Base-by-base conservation (phyloP, 2,888 invertebrate genomes). In the Sinelater perroti region DNA sequence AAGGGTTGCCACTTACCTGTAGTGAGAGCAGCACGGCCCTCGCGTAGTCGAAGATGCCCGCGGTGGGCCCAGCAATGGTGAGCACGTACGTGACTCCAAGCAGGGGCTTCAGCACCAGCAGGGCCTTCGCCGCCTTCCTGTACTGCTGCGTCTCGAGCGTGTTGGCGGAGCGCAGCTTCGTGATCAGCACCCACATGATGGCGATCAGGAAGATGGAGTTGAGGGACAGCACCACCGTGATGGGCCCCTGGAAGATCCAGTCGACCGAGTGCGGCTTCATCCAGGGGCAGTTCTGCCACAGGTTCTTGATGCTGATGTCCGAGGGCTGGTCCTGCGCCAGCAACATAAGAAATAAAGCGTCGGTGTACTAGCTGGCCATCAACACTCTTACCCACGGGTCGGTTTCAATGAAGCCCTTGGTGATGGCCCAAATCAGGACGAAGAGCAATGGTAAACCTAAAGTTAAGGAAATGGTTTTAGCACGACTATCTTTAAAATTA, bases 131-230 rank as follows among this genome's bases (percentile, higher is more conserved):
- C 0, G 94, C 94, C 77, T 94, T 95, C 62, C 92, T 83, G 76
- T 92, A 93, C 76, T 95, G 95, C 70, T 93, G 90, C 2, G 94
- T 93, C 78, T 96, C 95, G 45, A 91, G 81, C 1, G 91, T 92
- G 73, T 93, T 94, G 10, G 95, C 91, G 13, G 95, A 95, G 42
- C 95, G 86, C 3, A 96, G 84, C 73, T 97, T 96, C 20, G 95
- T 95, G 73, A 97, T 95, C 63, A 97, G 82, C 45, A 96, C 94
- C 88, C 93, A 91, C 91, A 95, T 92, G 68, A 95, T 93, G 81
- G 86, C 86, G 68, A 91, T 80, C 58, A 93, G 85, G 78, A 93
- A 93, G 69, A 90, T 83, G 44, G 89, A 83, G 81, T 95, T 95
- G 67, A 93, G 85, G 52, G 88, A 85, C 18, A 96, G 85, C 6